Percentiles rank a stretch among this genome's conserved stretches.
Conservation (phyloP, 2,888 invertebrate species). For the Erebia epiphron region DNA sequence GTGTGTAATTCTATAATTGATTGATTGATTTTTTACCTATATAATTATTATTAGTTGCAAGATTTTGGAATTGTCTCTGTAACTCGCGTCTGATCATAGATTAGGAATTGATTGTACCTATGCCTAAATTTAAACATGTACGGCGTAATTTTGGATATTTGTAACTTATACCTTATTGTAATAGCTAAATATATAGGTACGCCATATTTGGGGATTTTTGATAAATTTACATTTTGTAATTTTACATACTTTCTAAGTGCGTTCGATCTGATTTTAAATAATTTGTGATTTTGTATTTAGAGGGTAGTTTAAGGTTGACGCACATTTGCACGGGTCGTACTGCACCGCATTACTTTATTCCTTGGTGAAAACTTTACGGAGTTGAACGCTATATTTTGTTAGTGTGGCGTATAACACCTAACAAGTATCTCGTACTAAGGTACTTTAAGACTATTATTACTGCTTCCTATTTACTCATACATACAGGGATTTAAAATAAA, state of each 20-base stretch:
- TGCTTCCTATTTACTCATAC: background rate
- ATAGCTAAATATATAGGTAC: conserved; percentile 14
- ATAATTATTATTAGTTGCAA: conserved; percentile 6
- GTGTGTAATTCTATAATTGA: too few species aligned
- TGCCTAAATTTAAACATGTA: conserved; percentile 34
- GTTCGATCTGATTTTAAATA: conserved; percentile 36
- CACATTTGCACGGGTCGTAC: background rate
- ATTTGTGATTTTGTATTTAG: conserved; percentile 17
- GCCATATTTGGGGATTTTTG: conserved; percentile 57
- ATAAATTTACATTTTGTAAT: conserved; percentile 60
- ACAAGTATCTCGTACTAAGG: too few species aligned
- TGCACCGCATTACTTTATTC: background rate
- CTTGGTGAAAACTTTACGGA: too few species aligned
- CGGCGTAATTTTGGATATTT: conserved; percentile 44
- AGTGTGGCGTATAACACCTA: too few species aligned
- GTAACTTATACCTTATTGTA: conserved; percentile 37
- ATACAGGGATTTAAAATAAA: background rate
- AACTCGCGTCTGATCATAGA: conserved; percentile 37
- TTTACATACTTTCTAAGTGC: conserved; percentile 38
- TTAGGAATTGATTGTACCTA: conserved; percentile 45
- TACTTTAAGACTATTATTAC: background rate
- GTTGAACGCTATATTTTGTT: too few species aligned
- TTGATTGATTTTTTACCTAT: too few species aligned
- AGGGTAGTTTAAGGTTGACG: conserved; percentile 6
- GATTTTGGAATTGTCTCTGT: conserved; percentile 39